Conservation (phyloP, 1,140 invertebrate genomes). For the Scylla paramamosain region DNA sequence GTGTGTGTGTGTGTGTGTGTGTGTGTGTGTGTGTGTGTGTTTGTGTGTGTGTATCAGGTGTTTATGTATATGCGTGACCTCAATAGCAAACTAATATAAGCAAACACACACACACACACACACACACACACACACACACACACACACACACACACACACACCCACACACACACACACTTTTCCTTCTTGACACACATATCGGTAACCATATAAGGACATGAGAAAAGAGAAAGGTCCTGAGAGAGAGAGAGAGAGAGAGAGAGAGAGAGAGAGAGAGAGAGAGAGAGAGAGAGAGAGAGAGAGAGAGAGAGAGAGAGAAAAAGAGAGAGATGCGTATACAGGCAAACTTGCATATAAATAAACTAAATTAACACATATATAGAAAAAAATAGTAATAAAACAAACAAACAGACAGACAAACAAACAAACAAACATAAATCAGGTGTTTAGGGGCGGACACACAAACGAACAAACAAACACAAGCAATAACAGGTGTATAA, state of each 20-base stretch:
- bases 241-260: slow-evolving; percentile 20
- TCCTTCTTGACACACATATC: background rate
- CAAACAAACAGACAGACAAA: background rate
- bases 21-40: slow-evolving; percentile 3
- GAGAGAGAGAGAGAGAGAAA: slow-evolving; percentile 7
- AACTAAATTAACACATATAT: background rate
- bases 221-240: background rate
- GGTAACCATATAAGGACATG: background rate
- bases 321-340: background rate
- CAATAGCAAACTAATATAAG: background rate
- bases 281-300: slow-evolving; percentile 20
- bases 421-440: background rate
- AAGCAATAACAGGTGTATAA: background rate
- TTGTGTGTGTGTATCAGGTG: background rate
- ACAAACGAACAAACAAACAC: too few species aligned
- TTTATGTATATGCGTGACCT: background rate
- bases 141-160: background rate
- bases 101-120: too few species aligned
- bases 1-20: background rate
- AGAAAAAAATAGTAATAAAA: background rate
- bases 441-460: too few species aligned
- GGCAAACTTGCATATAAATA: background rate
- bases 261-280: slow-evolving; percentile 20
- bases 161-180: background rate
- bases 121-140: too few species aligned